A percentile compares a stretch with the other conserved stretches of the same genome.
These are phyloP conservation scores for Typhlichthys eigenmanni DNA, from an alignment of 2,797 vertebrate species.

Conservation along the genomic window DNA sequence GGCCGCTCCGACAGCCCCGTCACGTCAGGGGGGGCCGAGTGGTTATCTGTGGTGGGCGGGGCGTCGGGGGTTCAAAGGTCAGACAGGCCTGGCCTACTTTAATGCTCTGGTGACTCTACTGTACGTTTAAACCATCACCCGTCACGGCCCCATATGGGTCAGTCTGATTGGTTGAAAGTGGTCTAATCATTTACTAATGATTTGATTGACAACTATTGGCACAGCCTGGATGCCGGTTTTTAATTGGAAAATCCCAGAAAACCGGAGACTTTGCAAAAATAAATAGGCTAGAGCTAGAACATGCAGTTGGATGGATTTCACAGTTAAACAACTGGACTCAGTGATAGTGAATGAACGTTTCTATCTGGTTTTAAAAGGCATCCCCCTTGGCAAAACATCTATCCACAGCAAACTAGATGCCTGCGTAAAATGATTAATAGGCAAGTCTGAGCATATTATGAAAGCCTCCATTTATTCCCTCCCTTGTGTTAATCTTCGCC, in stretches of 20 bases:
- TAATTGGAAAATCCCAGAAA: neutral
- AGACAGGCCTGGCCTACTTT: constrained; percentile 27
- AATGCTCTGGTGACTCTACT: constrained; percentile 13
- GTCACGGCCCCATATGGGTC: neutral
- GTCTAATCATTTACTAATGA: too few species aligned
- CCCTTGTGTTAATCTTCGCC: neutral
- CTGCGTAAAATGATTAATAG: constrained; percentile 12
- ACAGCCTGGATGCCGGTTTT: too few species aligned
- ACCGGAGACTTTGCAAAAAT: neutral
- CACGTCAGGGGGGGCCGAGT: constrained; percentile 90
- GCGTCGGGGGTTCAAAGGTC: constrained; percentile 65
- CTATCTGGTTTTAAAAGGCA: constrained; percentile 1
- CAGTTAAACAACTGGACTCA: constrained; percentile 7
- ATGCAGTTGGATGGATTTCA: constrained; percentile 2
- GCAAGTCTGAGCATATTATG: constrained; percentile 11
- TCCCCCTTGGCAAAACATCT: neutral
- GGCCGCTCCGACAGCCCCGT: constrained; percentile 86
- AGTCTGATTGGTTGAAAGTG: too few species aligned
- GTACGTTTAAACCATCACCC: neutral
- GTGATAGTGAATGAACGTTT: constrained; percentile 15
- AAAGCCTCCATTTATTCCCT: neutral
- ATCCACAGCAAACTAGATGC: constrained; percentile 12
- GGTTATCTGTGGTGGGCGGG: constrained; percentile 83
- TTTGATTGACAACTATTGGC: too few species aligned
- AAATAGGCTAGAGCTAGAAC: too few species aligned